Evolutionary conservation across 2,113 vertebrate genomes (phyloP), one percentile per base, ranked within the genome.

Genomic region (Emydocephalus ijimae): DNA sequence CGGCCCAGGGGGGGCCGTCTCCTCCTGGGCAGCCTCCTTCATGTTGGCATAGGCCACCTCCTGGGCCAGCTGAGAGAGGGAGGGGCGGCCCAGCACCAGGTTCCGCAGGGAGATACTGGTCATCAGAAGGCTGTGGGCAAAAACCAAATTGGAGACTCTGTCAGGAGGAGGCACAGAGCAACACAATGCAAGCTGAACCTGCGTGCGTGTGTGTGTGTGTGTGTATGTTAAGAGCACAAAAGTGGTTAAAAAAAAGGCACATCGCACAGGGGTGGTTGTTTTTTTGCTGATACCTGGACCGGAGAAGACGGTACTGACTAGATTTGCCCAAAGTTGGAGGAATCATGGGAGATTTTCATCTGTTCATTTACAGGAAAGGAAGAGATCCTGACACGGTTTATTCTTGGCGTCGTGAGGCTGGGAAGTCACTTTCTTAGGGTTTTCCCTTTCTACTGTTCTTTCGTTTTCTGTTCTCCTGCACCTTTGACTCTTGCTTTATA

Each of bases 101-200:
- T 99, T 99, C 74, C 99, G 97, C 91, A 99, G 95, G 0, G 99
- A 98, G 12, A 99, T 99, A 39, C 97, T 95, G 0, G 98, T 99
- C 99, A 99, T 99, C 92, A 99, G 95, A 91, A 99, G 98, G 87
- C 99, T 99, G 87, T 3, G 29, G 45, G 21, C 18, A 43, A 43
- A 2, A 39, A 48, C 3, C 15, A 87, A 12, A 9, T 9, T 9
- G 94, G 81, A 23, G 55, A 23, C 7, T 18, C 0, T 91, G 90
- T 0, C 0, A 3, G 23, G 9, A 5, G 2, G 0, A 0, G 2
- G 14, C 0, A 0, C 0, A 14, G 18, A 29, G 10, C 23, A 29
- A 34, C 21, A 54, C 10, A 39, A 15, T 0, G n/a, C 69, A 34
- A 23, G 18, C 45, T 21, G 57, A 4, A 8, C 23, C 4, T 24